A percentile compares a stretch with the other conserved stretches of the same genome.
phyloP scores from a whole-genome alignment of 2,113 vertebrate genomes.

The Ceyx melanurus region DNA sequence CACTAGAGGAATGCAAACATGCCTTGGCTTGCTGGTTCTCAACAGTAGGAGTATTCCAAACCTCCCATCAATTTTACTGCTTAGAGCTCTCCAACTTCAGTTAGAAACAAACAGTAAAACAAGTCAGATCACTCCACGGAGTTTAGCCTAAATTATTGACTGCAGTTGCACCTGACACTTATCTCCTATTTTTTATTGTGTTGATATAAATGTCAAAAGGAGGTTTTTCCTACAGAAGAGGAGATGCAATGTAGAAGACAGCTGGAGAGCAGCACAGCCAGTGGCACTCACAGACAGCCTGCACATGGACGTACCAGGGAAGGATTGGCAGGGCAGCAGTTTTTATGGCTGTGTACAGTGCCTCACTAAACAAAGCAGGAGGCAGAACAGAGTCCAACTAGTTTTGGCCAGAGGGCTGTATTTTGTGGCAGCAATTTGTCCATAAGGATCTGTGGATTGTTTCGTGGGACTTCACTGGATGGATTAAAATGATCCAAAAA shows the following conservation, averaged over 20 bases:
- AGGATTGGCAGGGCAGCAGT: background rate
- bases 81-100: background rate
- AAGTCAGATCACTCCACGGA: background rate
- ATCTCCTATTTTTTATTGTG: background rate
- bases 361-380: background rate
- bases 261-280: background rate
- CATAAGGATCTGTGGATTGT: background rate
- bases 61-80: background rate
- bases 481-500: background rate
- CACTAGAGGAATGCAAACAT: background rate
- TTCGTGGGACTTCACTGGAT: background rate
- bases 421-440: conserved; percentile 8
- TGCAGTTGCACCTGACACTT: background rate
- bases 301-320: fast-evolving
- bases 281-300: background rate
- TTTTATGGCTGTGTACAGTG: background rate
- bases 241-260: background rate
- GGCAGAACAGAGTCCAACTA: background rate
- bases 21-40: background rate
- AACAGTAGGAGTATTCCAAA: background rate
- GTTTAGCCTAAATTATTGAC: background rate
- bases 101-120: background rate
- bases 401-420: background rate
- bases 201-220: background rate
- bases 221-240: background rate